A percentile compares a stretch with the other conserved stretches of the same genome.
These are phyloP conservation scores for Amphiprion clarkii DNA, from an alignment of 2,797 vertebrate genomes.

Conservation along the genomic window DNA sequence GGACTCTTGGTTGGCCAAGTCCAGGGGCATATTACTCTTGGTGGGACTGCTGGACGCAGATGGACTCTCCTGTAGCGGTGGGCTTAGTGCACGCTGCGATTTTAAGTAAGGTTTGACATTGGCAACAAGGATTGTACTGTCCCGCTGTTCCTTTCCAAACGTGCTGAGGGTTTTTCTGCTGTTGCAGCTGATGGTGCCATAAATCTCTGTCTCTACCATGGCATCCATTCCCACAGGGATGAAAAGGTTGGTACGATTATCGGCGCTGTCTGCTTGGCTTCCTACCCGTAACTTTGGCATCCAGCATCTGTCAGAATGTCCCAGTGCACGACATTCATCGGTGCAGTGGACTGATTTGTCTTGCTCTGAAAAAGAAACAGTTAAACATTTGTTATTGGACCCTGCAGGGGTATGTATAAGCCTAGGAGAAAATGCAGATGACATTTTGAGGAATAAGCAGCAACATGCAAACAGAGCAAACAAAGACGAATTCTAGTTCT, in stretches of 20 bases:
- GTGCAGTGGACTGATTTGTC: constrained; percentile 98
- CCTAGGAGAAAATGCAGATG: constrained; percentile 55
- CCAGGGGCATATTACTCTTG: constrained; percentile 91
- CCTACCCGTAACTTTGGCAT: constrained; percentile 98
- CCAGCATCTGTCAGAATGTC: constrained; percentile 99
- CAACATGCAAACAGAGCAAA: constrained; percentile 39
- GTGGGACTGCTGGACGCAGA: constrained; percentile 93
- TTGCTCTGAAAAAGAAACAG: constrained; percentile 89
- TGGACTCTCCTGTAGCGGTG: constrained; percentile 94
- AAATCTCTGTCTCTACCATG: constrained; percentile 97
- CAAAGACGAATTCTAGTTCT: constrained; percentile 29
- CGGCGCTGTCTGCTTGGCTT: constrained; percentile 95
- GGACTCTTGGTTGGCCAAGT: constrained; percentile 90
- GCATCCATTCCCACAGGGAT: constrained; percentile 91
- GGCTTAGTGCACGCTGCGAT: constrained; percentile 96
- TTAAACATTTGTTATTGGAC: constrained; percentile 80
- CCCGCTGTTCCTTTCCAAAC: constrained; percentile 98
- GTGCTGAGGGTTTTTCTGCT: constrained; percentile 98
- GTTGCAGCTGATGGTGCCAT: constrained; percentile 96
- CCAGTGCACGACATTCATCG: constrained; percentile 98
- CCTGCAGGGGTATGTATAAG: constrained; percentile 58
- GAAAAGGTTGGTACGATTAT: constrained; percentile 88
- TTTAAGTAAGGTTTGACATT: constrained; percentile 99
- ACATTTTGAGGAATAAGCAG: constrained; percentile 63
- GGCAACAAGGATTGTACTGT: constrained; percentile 98